Percentiles rank a stretch among this genome's conserved stretches.
These are phyloP conservation scores for Picathartes gymnocephalus DNA, from an alignment of 2,113 vertebrate genomes.

Conservation along the genomic window DNA sequence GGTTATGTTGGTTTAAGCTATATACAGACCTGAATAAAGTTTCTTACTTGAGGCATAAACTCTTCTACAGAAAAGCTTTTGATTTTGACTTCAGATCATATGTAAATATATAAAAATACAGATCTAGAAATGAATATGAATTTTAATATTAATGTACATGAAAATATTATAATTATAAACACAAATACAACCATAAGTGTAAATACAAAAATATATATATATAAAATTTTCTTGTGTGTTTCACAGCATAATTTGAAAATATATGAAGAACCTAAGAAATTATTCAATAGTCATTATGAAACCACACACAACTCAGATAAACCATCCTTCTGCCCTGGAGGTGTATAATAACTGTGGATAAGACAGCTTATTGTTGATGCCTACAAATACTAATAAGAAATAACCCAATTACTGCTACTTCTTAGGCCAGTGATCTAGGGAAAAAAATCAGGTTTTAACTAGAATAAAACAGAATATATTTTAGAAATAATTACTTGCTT, in stretches of 20 bases:
- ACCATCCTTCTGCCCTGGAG: not conserved
- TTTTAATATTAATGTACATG: not conserved
- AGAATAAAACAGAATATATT: conserved; percentile 17
- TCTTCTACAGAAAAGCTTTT: not conserved
- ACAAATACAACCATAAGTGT: not conserved
- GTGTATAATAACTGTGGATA: not conserved
- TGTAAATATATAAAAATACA: not conserved
- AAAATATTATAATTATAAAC: too few species aligned
- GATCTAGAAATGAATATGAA: not conserved
- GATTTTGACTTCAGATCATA: not conserved
- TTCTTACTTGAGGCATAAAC: not conserved
- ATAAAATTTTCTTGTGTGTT: not conserved
- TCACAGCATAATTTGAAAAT: not conserved
- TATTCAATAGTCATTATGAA: not conserved
- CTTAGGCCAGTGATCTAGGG: not conserved
- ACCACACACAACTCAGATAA: not conserved
- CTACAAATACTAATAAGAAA: not conserved
- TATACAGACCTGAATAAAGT: not conserved
- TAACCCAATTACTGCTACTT: conserved; percentile 3
- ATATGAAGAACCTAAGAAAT: not conserved
- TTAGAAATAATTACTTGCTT: conserved; percentile 31
- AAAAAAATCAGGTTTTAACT: not conserved
- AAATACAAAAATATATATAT: not conserved
- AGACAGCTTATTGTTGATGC: not conserved
- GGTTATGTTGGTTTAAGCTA: not conserved